These are phyloP conservation scores for Rhabdophis nuchalis DNA, from an alignment of 2,797 vertebrate genomes.

Conservation along the genomic window DNA sequence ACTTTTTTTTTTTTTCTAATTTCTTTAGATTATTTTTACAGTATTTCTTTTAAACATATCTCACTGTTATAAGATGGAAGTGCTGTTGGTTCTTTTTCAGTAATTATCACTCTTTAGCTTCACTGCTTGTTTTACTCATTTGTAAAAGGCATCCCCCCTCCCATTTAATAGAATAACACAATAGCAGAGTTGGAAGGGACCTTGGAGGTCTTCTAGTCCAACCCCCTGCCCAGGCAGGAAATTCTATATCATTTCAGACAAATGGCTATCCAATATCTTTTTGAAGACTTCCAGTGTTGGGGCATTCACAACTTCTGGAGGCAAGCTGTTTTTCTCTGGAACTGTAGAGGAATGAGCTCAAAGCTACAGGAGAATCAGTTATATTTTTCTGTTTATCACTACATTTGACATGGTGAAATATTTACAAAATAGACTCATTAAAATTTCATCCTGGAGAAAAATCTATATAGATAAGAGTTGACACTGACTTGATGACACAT, in stretches of 20 bases:
- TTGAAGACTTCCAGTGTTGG: too few species aligned
- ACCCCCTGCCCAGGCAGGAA: too few species aligned
- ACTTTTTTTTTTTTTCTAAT: too few species aligned
- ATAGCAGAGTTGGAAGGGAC: too few species aligned
- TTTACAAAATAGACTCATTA: background rate
- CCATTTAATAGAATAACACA: too few species aligned
- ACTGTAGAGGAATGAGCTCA: background rate
- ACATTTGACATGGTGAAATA: background rate
- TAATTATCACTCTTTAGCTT: background rate
- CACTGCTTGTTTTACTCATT: background rate
- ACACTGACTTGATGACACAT: too few species aligned
- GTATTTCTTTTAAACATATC: background rate
- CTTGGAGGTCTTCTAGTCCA: too few species aligned
- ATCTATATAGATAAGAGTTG: background rate
- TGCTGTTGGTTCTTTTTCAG: background rate
- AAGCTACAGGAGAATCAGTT: background rate
- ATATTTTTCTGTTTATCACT: background rate
- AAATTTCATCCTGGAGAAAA: background rate
- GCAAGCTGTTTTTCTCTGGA: background rate
- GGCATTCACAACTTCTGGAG: too few species aligned
- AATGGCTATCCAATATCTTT: too few species aligned
- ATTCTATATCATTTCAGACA: too few species aligned
- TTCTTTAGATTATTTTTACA: background rate
- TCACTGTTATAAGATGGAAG: background rate
- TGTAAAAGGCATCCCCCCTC: background rate